Evolutionary conservation across 2,888 invertebrate species (phyloP).

Genomic region (Tenthredo scrophulariae): DNA sequence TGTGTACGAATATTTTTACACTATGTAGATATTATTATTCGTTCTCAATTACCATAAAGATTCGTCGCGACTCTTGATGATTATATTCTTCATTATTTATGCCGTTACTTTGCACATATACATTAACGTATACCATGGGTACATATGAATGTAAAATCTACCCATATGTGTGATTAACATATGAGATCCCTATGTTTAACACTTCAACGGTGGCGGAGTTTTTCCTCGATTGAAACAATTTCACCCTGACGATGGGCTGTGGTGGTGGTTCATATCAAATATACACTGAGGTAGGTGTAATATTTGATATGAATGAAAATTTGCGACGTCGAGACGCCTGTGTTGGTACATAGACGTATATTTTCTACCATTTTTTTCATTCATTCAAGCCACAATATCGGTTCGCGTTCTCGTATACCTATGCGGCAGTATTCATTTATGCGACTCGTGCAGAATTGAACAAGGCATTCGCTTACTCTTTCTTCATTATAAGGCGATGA

Average conservation of each 20-base stretch:
- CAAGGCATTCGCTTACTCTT: constrained; percentile 41
- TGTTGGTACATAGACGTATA: background rate
- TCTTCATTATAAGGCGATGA: constrained; percentile 55
- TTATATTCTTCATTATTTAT: constrained; percentile 30
- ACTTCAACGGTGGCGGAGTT: constrained; percentile 21
- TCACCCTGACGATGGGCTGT: background rate
- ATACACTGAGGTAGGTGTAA: no score
- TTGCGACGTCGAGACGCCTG: background rate
- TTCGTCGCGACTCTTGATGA: constrained; percentile 23
- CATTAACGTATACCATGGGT: background rate
- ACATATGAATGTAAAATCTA: background rate
- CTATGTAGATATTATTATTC: background rate
- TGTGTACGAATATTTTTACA: background rate
- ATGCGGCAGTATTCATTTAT: constrained; percentile 30
- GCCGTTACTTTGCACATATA: background rate
- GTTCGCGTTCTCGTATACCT: constrained; percentile 3
- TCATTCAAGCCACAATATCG: constrained; percentile 49
- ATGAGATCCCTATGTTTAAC: background rate
- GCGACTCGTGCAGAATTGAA: constrained; percentile 29
- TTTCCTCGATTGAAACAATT: constrained; percentile 12
- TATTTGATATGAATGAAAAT: constrained; percentile 13
- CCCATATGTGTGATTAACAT: background rate
- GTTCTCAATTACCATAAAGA: background rate
- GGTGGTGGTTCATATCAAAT: background rate
- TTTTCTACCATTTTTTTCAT: constrained; percentile 29